Conservation (phyloP, 2,888 invertebrate species). For the Ptychoptera albimana region DNA sequence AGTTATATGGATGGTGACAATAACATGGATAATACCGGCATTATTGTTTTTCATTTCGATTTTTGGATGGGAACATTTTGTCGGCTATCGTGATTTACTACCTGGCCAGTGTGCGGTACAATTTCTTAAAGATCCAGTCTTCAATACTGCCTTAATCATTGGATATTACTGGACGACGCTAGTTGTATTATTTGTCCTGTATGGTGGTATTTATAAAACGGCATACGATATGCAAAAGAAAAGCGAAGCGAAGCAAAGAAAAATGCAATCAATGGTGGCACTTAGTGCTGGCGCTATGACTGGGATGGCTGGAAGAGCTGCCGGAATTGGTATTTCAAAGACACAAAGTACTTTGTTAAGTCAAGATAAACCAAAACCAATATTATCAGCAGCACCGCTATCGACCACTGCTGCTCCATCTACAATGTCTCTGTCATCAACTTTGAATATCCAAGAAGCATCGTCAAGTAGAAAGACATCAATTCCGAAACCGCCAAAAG, state of each 20-base stretch:
- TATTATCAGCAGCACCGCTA: constrained; percentile 13
- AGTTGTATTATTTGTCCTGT: constrained; percentile 85
- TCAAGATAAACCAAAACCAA: constrained; percentile 49
- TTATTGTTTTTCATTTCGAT: constrained; percentile 94
- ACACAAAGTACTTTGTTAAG: constrained; percentile 50
- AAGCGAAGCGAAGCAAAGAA: constrained; percentile 88
- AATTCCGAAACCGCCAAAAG: constrained; percentile 19
- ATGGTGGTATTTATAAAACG: constrained; percentile 93
- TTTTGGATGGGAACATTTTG: constrained; percentile 98
- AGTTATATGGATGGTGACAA: constrained; percentile 88
- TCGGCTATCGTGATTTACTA: constrained; percentile 74
- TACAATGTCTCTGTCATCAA: constrained; percentile 15
- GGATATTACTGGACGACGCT: constrained; percentile 97
- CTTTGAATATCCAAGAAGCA: constrained; percentile 9
- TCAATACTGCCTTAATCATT: constrained; percentile 92
- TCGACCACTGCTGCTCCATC: constrained; percentile 16
- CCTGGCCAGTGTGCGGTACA: constrained; percentile 90
- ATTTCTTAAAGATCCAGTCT: constrained; percentile 91
- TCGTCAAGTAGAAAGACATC: constrained; percentile 12
- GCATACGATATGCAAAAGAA: constrained; percentile 96
- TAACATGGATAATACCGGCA: constrained; percentile 94
- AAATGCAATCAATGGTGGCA: constrained; percentile 91
- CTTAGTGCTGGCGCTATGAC: constrained; percentile 80
- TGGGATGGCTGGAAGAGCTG: constrained; percentile 76
- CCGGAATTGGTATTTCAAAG: constrained; percentile 72